Percentiles rank a stretch among this genome's conserved stretches.
These are phyloP conservation scores for Eulemur mongoz DNA, from an alignment of 2,797 vertebrate genomes.

Conservation along the genomic window DNA sequence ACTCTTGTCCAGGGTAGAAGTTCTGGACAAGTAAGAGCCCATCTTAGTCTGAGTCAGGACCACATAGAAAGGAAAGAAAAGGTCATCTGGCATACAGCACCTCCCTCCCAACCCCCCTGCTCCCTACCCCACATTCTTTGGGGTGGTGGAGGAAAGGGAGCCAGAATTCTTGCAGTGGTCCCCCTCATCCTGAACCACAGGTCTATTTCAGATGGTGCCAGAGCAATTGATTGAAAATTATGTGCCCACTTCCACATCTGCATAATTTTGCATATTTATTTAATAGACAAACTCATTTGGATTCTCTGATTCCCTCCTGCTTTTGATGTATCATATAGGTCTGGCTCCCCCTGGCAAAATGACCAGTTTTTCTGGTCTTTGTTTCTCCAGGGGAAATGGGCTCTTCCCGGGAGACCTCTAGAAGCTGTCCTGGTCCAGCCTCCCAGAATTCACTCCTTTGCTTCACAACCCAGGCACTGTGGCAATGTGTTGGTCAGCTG, in stretches of 20 bases:
- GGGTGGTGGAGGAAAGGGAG: background rate
- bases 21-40: background rate
- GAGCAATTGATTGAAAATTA: slow-evolving; percentile 66
- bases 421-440: background rate
- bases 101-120: background rate
- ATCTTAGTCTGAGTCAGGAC: background rate
- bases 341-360: slow-evolving; percentile 26
- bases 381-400: background rate
- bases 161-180: slow-evolving; percentile 3
- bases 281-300: slow-evolving; percentile 66
- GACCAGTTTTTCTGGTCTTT: slow-evolving; percentile 20
- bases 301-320: slow-evolving; percentile 52
- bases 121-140: background rate
- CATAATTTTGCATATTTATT: slow-evolving; percentile 76
- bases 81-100: background rate
- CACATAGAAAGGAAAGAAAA: background rate
- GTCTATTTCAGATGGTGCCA: slow-evolving; percentile 52
- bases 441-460: background rate
- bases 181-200: slow-evolving; percentile 13
- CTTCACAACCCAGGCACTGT: background rate
- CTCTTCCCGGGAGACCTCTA: background rate
- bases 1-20: background rate
- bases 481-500: background rate
- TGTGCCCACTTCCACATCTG: slow-evolving; percentile 54
- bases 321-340: slow-evolving; percentile 38